Evolutionary conservation across 2,888 invertebrate genomes (phyloP).

Genomic region (Anodontia alba): DNA sequence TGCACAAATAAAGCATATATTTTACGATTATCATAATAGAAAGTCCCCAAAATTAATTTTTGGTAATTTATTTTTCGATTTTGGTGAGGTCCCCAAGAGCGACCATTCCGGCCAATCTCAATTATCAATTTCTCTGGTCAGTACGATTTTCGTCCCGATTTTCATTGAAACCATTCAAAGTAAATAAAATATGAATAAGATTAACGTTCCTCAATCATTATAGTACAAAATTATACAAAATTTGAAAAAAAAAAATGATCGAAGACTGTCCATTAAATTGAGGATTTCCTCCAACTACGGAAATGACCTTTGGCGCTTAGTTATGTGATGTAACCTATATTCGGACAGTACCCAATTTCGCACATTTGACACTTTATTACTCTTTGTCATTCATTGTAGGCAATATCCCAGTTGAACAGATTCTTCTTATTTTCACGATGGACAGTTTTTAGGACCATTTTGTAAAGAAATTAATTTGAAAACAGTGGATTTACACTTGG

Average conservation of each 20-base stretch:
- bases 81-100: slow-evolving; percentile 4
- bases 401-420: background rate
- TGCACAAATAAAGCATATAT: no score
- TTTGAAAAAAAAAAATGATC: background rate
- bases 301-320: background rate
- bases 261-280: background rate
- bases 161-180: background rate
- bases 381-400: background rate
- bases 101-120: background rate
- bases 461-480: background rate
- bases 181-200: background rate
- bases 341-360: background rate
- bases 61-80: no score
- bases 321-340: background rate
- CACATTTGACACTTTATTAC: background rate
- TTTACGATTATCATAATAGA: no score
- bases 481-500: background rate
- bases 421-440: background rate
- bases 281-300: background rate
- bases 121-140: background rate
- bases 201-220: background rate
- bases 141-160: background rate
- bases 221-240: background rate
- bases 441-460: background rate
- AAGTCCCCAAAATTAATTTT: no score